Conservation (phyloP, 2,113 vertebrate species). For the Myxocyprinus asiaticus region DNA sequence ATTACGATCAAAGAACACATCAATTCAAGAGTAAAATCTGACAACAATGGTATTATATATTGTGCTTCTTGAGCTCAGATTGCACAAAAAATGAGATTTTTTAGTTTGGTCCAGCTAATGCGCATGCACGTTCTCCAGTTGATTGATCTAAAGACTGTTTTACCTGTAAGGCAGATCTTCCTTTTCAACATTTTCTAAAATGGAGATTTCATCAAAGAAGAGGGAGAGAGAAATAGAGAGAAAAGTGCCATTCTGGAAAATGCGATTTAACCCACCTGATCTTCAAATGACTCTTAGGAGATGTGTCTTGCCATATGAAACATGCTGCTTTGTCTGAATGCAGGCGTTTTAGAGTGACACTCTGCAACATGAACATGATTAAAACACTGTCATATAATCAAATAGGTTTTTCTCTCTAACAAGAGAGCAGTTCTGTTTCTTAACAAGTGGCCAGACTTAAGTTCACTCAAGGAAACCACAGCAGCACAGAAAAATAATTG, state of each 20-base stretch:
- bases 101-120: too few species aligned
- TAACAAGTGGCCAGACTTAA: conserved; percentile 11
- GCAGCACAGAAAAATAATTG: conserved; percentile 38
- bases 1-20: too few species aligned
- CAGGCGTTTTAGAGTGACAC: conserved; percentile 18
- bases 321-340: conserved; percentile 5
- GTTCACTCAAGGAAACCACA: conserved; percentile 26
- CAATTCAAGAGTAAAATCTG: too few species aligned
- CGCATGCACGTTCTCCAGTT: too few species aligned
- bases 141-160: too few species aligned
- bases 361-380: conserved; percentile 18
- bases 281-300: conserved; percentile 28
- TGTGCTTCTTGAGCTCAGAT: too few species aligned
- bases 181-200: too few species aligned
- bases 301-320: conserved; percentile 41
- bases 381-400: conserved; percentile 38
- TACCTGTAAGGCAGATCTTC: too few species aligned
- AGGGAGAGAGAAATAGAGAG: conserved; percentile 18
- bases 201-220: not conserved
- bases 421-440: conserved; percentile 11
- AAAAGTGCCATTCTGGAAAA: conserved; percentile 20
- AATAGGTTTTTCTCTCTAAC: too few species aligned
- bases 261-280: conserved; percentile 41
- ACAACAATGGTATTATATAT: too few species aligned
- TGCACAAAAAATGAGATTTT: too few species aligned